Conservation (phyloP, 2,113 vertebrate species). For the Raja brachyura region DNA sequence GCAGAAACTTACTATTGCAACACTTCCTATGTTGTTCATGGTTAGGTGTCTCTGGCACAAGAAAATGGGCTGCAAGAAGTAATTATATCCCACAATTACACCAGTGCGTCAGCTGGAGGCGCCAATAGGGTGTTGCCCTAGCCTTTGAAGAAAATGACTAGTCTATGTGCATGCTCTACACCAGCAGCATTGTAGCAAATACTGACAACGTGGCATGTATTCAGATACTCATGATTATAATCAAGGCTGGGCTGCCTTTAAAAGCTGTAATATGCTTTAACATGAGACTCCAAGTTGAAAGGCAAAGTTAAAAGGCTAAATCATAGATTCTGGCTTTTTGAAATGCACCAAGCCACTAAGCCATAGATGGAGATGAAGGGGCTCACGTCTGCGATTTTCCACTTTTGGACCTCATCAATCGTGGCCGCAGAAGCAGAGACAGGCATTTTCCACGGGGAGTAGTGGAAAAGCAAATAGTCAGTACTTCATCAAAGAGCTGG, state of each 20-base stretch:
- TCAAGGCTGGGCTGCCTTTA: constrained; percentile 6
- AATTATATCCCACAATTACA: constrained; percentile 30
- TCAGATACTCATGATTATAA: constrained; percentile 21
- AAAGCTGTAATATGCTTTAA: constrained; percentile 2
- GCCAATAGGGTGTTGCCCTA: constrained; percentile 25
- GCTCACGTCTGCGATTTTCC: background rate
- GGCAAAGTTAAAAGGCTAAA: background rate
- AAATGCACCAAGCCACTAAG: background rate
- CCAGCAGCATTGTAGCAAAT: constrained; percentile 12
- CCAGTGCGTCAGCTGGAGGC: background rate
- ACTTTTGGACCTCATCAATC: background rate
- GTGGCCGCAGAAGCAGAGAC: background rate
- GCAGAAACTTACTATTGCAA: constrained; percentile 30
- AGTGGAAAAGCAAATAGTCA: background rate
- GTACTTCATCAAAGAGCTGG: background rate
- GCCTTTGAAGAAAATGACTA: constrained; percentile 36
- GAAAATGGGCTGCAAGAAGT: constrained; percentile 15
- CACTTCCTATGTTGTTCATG: constrained; percentile 35
- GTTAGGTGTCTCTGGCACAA: constrained; percentile 21
- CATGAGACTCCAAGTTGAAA: background rate
- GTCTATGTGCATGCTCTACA: background rate
- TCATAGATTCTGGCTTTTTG: background rate
- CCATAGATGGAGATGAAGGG: background rate
- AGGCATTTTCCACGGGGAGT: background rate
- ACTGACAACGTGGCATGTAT: constrained; percentile 5